A percentile compares a stretch with the other conserved stretches of the same genome.
phyloP scores from a whole-genome alignment of 35 echinoderm and acorn worm genomes.

The Chiridota heheva region DNA sequence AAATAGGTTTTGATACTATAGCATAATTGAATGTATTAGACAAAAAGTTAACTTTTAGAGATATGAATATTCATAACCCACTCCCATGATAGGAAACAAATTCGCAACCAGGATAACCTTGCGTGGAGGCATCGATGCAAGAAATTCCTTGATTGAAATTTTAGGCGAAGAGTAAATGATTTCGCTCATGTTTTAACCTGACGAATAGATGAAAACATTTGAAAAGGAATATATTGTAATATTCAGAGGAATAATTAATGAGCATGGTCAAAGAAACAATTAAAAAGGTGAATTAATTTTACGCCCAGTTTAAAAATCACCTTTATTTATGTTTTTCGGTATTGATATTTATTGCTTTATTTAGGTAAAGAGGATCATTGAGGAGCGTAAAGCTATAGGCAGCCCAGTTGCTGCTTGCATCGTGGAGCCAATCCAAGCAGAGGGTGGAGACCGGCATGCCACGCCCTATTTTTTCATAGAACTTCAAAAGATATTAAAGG shows the following conservation, averaged over 20 bases:
- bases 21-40: too few relatives aligned
- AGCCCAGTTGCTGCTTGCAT: slow-evolving; percentile 78
- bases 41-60: too few relatives aligned
- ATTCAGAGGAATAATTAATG: not conserved
- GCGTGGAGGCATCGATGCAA: too few relatives aligned
- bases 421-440: slow-evolving; percentile 88
- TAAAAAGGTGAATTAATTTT: not conserved
- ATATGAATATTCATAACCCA: too few relatives aligned
- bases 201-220: not conserved
- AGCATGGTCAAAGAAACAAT: too few relatives aligned
- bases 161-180: too few relatives aligned
- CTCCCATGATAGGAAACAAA: too few relatives aligned
- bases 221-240: not conserved
- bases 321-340: not conserved
- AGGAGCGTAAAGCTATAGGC: slow-evolving; percentile 36
- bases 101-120: too few relatives aligned
- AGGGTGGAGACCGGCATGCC: slow-evolving; percentile 89
- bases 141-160: too few relatives aligned
- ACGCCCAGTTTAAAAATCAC: not conserved
- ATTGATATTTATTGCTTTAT: not conserved
- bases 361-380: slow-evolving; percentile 66
- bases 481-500: slow-evolving; percentile 87
- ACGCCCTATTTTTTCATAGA: slow-evolving; percentile 81
- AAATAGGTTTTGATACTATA: too few relatives aligned
- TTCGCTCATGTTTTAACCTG: not conserved